A percentile compares a stretch with the other conserved stretches of the same genome.
phyloP scores from a whole-genome alignment of 2,113 vertebrate genomes.

The Bubo scandiacus region DNA sequence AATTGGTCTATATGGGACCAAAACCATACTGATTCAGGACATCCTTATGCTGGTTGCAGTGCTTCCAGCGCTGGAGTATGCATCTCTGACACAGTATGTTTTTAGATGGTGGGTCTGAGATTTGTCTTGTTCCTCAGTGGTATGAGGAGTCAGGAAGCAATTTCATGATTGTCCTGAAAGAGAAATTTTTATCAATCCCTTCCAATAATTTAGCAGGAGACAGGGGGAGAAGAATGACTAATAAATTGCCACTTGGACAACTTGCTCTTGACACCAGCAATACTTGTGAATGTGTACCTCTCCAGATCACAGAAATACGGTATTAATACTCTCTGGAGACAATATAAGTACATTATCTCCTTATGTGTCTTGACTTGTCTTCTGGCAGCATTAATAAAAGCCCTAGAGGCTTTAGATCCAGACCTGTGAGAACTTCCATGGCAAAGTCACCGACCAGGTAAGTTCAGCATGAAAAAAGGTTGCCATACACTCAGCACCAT shows the following conservation, averaged over 20 bases:
- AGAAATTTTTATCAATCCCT: background rate
- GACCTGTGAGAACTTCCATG: background rate
- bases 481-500: background rate
- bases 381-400: background rate
- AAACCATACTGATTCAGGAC: fast-evolving
- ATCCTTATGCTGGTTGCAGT: background rate
- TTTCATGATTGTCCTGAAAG: background rate
- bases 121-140: background rate
- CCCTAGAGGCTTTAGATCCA: background rate
- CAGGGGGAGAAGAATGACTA: background rate
- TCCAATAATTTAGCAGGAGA: background rate
- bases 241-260: background rate
- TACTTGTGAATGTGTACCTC: background rate
- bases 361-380: background rate
- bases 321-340: background rate
- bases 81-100: fast-evolving
- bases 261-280: background rate
- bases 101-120: background rate
- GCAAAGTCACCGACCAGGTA: background rate
- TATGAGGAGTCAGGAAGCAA: background rate
- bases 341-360: background rate
- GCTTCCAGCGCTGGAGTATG: background rate
- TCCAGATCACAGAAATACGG: background rate
- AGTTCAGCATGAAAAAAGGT: background rate
- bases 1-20: background rate